Base-by-base conservation (phyloP, 2,113 vertebrate species). In the Raja brachyura region DNA sequence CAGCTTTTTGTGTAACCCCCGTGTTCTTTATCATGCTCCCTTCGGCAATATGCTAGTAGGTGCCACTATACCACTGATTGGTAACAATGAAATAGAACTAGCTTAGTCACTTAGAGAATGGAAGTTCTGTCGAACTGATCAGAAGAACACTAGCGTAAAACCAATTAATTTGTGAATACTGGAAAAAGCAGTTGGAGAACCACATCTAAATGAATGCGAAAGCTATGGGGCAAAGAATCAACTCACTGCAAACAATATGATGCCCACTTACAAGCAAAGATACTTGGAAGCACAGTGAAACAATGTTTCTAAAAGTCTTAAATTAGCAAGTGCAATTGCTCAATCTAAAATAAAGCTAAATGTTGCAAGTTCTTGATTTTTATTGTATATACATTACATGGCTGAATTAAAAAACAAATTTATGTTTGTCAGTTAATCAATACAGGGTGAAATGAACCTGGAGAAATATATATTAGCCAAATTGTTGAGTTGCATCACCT, bases 11-110 rank as follows among this genome's bases (percentile, higher is more conserved):
- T n/a, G n/a, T n/a, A n/a, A n/a, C n/a, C n/a, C n/a, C n/a, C n/a
- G n/a, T n/a, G 39, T 48, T 48, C 39, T 3, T 48, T 48, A 48
- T 48, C 39, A 3, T 94, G 93, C 94, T 95, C 95, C 94, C 94
- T 95, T 31, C 9, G 79, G 56, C 61, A 28, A 13, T 31, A 70
- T 48, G 63, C 16, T 81, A 14, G 28, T 31, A 93, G 85, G 93
- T 54, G 94, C 93, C 78, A 93, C 93, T 1, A 94, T 94, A 90
- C 94, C 16, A 93, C 33, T 86, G 79, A 20, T 11, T 20, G 68
- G 88, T 68, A 39, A 10, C 48, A 88, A 14, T 86, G 63, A 83
- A 74, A 85, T 16, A 83, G 81, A 93, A 88, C 70, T 93, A 93
- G 31, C 94, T 88, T 94, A 13, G 75, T 94, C 88, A 66, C 93